A percentile compares a stretch with the other conserved stretches of the same genome.
phyloP scores from a whole-genome alignment of 23 tunicate species.

The Halocynthia aurantium region DNA sequence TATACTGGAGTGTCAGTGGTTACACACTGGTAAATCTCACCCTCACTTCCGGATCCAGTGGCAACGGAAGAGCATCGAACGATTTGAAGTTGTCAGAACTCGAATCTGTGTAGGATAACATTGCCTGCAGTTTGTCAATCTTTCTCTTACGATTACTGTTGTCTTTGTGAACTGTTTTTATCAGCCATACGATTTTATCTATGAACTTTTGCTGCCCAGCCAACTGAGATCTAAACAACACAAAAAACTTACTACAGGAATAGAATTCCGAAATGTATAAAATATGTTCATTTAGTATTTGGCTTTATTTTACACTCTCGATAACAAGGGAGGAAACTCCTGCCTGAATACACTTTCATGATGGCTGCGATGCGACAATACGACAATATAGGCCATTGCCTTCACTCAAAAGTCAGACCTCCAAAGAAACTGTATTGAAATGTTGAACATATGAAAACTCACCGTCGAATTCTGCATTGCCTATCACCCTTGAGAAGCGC shows the following conservation, averaged over 20 bases:
- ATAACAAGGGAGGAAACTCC: too few species aligned
- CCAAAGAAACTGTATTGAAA: too few species aligned
- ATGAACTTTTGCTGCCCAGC: constrained; percentile 78
- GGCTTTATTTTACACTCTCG: too few species aligned
- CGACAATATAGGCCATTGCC: neutral
- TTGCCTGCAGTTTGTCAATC: constrained; percentile 55
- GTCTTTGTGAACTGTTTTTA: constrained; percentile 50
- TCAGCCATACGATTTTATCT: constrained; percentile 39
- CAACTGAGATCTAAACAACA: constrained; percentile 40
- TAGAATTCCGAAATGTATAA: too few species aligned
- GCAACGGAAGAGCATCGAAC: constrained; percentile 76
- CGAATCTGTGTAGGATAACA: constrained; percentile 33
- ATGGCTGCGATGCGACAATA: too few species aligned
- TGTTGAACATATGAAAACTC: neutral
- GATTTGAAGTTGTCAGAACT: constrained; percentile 25
- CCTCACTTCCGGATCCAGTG: constrained; percentile 81
- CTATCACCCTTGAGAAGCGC: constrained; percentile 50
- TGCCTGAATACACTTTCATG: too few species aligned
- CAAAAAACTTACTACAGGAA: too few species aligned
- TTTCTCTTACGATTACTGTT: constrained; percentile 69
- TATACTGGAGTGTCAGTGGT: neutral
- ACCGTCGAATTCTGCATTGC: constrained; percentile 69
- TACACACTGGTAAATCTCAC: constrained; percentile 11
- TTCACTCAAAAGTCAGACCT: neutral
- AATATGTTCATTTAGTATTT: too few species aligned